phyloP scores from a whole-genome alignment of 1,140 invertebrate genomes.

The Drosophila auraria region DNA sequence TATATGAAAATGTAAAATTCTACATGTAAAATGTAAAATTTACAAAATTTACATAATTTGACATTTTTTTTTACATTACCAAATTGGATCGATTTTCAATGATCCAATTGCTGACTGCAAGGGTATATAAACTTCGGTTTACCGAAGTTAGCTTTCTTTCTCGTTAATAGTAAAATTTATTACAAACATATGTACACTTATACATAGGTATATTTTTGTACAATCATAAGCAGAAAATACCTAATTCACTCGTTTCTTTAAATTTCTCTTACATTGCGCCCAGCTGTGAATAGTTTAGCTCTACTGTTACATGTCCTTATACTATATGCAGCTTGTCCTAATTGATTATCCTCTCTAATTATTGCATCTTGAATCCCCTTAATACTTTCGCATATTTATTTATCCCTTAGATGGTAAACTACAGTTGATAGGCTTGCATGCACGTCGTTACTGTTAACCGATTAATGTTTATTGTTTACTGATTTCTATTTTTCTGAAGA shows the following conservation, averaged over 20 bases:
- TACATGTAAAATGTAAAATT: no score
- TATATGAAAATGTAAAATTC: no score
- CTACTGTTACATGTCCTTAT: conserved; percentile 29
- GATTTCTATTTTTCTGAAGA: conserved; percentile 4
- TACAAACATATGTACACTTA: conserved; percentile 28
- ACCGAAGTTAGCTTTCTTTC: no score
- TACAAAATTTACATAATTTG: no score
- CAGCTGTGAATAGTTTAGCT: conserved; percentile 7
- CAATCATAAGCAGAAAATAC: conserved; percentile 43
- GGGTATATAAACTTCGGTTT: no score
- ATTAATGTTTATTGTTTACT: background rate
- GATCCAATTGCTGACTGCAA: no score
- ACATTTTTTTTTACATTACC: no score
- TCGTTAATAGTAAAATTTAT: conserved; percentile 26
- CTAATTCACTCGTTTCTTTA: conserved; percentile 39
- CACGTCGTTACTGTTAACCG: conserved; percentile 17
- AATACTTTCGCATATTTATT: conserved; percentile 67
- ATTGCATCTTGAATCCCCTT: conserved; percentile 51
- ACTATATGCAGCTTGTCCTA: conserved; percentile 25
- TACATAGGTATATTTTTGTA: conserved; percentile 24
- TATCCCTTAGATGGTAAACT: conserved; percentile 36
- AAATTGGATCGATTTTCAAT: no score
- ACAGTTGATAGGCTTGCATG: conserved; percentile 28
- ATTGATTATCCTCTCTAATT: conserved; percentile 34
- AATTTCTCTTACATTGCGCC: conserved; percentile 17